A percentile compares a stretch with the other conserved stretches of the same genome.
phyloP scores from a whole-genome alignment of 1,140 invertebrate species.

The Hirudo medicinalis region DNA sequence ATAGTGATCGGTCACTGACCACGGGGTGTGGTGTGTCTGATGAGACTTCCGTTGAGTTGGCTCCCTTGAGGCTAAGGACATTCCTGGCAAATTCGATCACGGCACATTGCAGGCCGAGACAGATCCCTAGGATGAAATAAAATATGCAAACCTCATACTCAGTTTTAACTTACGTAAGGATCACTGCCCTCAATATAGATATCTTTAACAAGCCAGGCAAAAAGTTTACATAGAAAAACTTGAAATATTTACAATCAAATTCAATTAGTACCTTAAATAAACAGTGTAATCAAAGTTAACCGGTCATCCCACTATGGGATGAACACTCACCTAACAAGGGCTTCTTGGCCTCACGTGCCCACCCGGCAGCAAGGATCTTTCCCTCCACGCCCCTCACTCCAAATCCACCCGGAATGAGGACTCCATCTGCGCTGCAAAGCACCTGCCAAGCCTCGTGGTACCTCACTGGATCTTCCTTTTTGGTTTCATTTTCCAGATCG shows the following conservation, averaged over 20 bases:
- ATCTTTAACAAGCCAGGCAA: background rate
- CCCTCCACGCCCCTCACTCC: too few species aligned
- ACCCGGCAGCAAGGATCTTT: too few species aligned
- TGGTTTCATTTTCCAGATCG: slow-evolving; percentile 63
- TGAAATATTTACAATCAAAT: too few species aligned
- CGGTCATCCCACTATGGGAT: too few species aligned
- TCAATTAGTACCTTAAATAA: too few species aligned
- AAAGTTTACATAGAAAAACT: too few species aligned
- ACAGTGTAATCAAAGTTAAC: too few species aligned
- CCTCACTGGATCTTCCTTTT: slow-evolving; percentile 58
- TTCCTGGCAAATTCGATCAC: slow-evolving; percentile 92
- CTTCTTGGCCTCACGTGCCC: slow-evolving; percentile 74
- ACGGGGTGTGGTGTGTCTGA: slow-evolving; percentile 58
- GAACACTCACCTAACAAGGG: slow-evolving; percentile 60
- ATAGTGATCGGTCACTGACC: slow-evolving; percentile 33
- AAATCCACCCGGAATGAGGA: too few species aligned
- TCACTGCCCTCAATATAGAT: background rate
- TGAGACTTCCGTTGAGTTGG: slow-evolving; percentile 76
- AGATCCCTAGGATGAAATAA: slow-evolving; percentile 53
- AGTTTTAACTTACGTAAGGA: too few species aligned
- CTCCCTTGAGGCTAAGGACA: slow-evolving; percentile 56
- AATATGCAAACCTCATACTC: too few species aligned
- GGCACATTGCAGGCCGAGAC: slow-evolving; percentile 87
- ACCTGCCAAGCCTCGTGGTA: slow-evolving; percentile 89
- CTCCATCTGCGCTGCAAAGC: slow-evolving; percentile 72